These are phyloP conservation scores for Pampusana beccarii DNA, from an alignment of 2,113 vertebrate genomes.

Conservation along the genomic window DNA sequence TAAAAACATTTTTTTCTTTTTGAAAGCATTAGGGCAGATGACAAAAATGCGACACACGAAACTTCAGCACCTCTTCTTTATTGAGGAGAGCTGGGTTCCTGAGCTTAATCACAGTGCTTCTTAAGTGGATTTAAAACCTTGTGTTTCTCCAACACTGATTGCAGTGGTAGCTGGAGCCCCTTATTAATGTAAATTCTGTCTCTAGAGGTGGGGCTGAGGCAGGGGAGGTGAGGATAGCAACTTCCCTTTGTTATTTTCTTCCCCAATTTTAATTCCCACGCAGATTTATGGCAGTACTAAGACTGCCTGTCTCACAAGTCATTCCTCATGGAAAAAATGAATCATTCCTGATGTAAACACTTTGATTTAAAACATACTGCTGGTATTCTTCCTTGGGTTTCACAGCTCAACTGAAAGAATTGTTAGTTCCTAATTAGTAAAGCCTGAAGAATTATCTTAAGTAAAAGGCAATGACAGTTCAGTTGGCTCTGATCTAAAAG, in stretches of 20 bases:
- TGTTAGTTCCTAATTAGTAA: constrained; percentile 75
- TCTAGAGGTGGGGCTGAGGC: not conserved
- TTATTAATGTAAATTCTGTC: constrained; percentile 29
- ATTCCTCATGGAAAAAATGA: constrained; percentile 76
- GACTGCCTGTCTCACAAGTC: constrained; percentile 47
- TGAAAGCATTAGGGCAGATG: constrained; percentile 8
- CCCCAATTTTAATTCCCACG: constrained; percentile 42
- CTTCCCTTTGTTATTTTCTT: constrained; percentile 31
- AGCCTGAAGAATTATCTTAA: constrained; percentile 67
- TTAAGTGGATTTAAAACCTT: not conserved
- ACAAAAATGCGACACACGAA: not conserved
- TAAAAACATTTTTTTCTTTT: not conserved
- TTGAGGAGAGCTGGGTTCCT: not conserved
- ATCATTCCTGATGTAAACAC: constrained; percentile 71
- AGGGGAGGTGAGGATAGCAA: not conserved
- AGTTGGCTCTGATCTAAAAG: constrained; percentile 58
- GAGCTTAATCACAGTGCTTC: not conserved
- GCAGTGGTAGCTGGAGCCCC: not conserved
- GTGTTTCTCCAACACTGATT: not conserved
- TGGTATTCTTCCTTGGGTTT: constrained; percentile 55
- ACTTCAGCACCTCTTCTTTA: not conserved
- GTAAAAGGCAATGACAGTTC: constrained; percentile 68
- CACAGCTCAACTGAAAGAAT: constrained; percentile 63
- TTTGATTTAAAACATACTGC: constrained; percentile 77
- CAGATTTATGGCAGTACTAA: constrained; percentile 58